Evolutionary conservation across 53 echinoderm and acorn worm species (phyloP).

Genomic region (Paelopatides confundens): DNA sequence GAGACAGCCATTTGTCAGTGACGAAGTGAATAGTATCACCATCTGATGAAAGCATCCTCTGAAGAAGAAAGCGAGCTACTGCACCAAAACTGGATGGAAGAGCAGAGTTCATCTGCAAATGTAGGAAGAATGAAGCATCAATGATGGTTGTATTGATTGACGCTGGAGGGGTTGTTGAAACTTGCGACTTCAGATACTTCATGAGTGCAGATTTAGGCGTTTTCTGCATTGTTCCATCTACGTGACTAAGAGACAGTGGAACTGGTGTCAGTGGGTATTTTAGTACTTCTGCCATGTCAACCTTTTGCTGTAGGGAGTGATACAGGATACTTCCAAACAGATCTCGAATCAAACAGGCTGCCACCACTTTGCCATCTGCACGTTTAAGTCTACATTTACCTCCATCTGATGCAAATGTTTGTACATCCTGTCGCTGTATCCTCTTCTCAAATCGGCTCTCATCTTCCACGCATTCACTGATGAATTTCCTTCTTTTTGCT

Average conservation of each 20-base stretch:
- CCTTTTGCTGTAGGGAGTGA: conserved; percentile 7
- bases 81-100: conserved; percentile 8
- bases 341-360: conserved; percentile 8
- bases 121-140: conserved; percentile 14
- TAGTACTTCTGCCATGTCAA: conserved; percentile 39
- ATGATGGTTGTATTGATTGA: conserved; percentile 17
- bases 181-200: conserved; percentile 7
- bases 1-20: conserved; percentile 27
- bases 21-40: conserved; percentile 16
- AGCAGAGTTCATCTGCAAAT: conserved; percentile 25
- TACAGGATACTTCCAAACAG: conserved; percentile 32
- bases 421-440: background rate
- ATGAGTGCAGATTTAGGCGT: conserved; percentile 23
- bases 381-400: background rate
- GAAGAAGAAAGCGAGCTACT: conserved; percentile 15
- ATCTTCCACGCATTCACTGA: conserved; percentile 14
- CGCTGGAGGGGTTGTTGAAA: background rate
- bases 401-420: conserved; percentile 16
- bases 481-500: background rate
- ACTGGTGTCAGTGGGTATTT: conserved; percentile 31
- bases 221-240: conserved; percentile 9
- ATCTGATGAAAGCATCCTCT: conserved; percentile 31
- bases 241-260: conserved; percentile 9
- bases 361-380: conserved; percentile 22
- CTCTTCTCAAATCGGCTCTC: conserved; percentile 2